These are phyloP conservation scores for Pentamera pediparva DNA, from an alignment of 53 echinoderm and acorn worm genomes.

Conservation along the genomic window DNA sequence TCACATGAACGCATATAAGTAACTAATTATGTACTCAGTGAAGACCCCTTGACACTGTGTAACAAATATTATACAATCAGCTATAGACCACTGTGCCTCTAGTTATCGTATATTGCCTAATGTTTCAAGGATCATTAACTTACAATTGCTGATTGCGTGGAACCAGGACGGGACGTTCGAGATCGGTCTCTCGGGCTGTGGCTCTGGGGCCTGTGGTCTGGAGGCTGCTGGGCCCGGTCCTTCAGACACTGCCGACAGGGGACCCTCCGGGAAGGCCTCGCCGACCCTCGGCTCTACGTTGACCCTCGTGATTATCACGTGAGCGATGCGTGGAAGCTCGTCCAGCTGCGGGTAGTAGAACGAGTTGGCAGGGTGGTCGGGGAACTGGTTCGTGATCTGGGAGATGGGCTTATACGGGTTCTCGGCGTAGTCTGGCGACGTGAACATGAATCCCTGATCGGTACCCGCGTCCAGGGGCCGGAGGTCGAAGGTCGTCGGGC, in stretches of 20 bases:
- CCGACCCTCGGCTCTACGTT: too few species aligned
- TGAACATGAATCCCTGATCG: slow-evolving; percentile 80
- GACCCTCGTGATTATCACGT: slow-evolving; percentile 53
- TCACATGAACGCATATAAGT: too few species aligned
- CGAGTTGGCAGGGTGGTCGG: slow-evolving; percentile 67
- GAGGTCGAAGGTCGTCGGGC: slow-evolving; percentile 49
- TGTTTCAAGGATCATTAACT: too few species aligned
- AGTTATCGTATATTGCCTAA: too few species aligned
- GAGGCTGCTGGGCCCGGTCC: not conserved
- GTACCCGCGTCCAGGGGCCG: slow-evolving; percentile 76
- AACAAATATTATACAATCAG: too few species aligned
- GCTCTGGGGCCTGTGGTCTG: not conserved
- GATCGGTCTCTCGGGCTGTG: not conserved
- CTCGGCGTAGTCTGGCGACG: slow-evolving; percentile 70
- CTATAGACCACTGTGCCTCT: too few species aligned
- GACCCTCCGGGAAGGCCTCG: too few species aligned
- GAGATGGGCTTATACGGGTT: slow-evolving; percentile 41
- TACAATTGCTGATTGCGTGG: slow-evolving; percentile 8
- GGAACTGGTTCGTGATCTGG: slow-evolving; percentile 56
- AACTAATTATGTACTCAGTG: too few species aligned
- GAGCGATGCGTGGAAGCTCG: slow-evolving; percentile 56
- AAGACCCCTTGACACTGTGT: too few species aligned
- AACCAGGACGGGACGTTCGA: slow-evolving; percentile 11
- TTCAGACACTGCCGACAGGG: slow-evolving; percentile 1
- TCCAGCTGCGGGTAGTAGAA: slow-evolving; percentile 67